Conservation (phyloP, 92 coral and sea anemone genomes). For the Epizoanthus scotinus region DNA sequence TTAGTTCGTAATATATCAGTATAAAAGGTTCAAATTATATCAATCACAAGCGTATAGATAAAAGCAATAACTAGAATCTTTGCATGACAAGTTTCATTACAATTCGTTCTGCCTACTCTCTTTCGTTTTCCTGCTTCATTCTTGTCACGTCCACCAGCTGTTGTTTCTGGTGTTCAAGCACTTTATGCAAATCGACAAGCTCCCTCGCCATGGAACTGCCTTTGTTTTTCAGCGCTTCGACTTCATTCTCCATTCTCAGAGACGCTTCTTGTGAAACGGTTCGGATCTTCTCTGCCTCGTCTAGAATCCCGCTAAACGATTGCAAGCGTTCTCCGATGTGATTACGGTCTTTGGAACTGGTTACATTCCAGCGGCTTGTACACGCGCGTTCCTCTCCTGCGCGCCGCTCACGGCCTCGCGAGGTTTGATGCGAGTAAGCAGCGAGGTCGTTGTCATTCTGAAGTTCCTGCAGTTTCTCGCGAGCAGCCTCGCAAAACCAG, state of each 20-base stretch:
- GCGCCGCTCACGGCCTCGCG: not conserved
- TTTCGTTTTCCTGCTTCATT: slow-evolving; percentile 54
- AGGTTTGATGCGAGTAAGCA: slow-evolving; percentile 15
- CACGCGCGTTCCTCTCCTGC: not conserved
- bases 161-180: slow-evolving; percentile 68
- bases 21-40: too few relatives aligned
- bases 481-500: slow-evolving; percentile 53
- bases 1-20: too few relatives aligned
- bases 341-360: not conserved
- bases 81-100: too few relatives aligned
- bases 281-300: slow-evolving; percentile 71
- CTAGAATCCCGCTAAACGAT: slow-evolving; percentile 35
- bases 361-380: not conserved
- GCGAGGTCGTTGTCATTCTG: slow-evolving; percentile 38
- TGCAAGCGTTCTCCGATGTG: not conserved
- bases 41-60: too few relatives aligned
- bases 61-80: too few relatives aligned
- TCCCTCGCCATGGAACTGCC: slow-evolving; percentile 81
- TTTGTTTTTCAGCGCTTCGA: slow-evolving; percentile 51
- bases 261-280: slow-evolving; percentile 57
- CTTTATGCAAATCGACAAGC: slow-evolving; percentile 67
- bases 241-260: slow-evolving; percentile 69
- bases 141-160: slow-evolving; percentile 55
- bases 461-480: slow-evolving; percentile 44
- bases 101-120: slow-evolving; percentile 30